Conservation (phyloP, 2,113 vertebrate genomes). For the Gymnorhina tibicen region DNA sequence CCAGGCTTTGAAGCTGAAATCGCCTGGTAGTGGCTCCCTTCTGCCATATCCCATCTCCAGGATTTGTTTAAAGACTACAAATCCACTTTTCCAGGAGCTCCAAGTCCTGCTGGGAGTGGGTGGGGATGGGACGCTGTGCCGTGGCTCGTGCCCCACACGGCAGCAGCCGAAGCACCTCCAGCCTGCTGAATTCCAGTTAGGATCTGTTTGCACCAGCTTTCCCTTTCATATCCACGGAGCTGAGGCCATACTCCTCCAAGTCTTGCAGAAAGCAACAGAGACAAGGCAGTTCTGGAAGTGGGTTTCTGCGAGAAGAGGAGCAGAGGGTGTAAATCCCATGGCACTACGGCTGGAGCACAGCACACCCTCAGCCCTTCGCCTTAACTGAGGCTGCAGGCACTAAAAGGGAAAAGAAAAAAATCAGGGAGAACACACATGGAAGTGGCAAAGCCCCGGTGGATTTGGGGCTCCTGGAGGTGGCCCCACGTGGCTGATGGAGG, state of each 20-base stretch:
- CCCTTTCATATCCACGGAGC: neutral
- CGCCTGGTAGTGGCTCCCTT: neutral
- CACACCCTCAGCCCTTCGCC: neutral
- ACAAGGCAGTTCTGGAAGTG: neutral
- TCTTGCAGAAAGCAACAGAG: neutral
- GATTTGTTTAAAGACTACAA: neutral
- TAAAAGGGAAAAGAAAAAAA: neutral
- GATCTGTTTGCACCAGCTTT: accelerated
- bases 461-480: neutral
- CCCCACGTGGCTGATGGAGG: neutral
- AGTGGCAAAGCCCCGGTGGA: neutral
- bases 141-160: accelerated
- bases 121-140: neutral
- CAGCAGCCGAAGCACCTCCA: neutral
- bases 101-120: accelerated
- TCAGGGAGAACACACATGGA: neutral
- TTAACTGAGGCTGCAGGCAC: neutral
- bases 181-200: accelerated
- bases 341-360: neutral
- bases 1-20: neutral
- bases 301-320: neutral
- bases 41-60: neutral
- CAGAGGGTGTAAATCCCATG: neutral
- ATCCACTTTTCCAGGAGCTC: neutral
- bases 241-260: neutral